Percentiles rank a stretch among this genome's conserved stretches.
Conservation (phyloP, 2,888 invertebrate species). For the Microctonus aethiopoides region DNA sequence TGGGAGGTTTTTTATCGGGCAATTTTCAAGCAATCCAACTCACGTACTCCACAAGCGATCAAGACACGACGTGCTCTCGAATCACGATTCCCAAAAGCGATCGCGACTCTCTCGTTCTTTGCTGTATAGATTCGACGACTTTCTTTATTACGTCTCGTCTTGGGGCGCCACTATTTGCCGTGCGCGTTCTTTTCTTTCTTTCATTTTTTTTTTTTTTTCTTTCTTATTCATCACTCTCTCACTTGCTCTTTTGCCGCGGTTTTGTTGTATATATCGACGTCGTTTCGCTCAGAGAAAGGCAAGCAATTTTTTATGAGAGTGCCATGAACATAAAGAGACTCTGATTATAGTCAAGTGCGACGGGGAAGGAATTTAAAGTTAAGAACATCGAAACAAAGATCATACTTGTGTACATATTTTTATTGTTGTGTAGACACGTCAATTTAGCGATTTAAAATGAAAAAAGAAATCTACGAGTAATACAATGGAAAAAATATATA, state of each 20-base stretch:
- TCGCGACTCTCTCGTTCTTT: constrained; percentile 37
- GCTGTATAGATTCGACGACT: constrained; percentile 38
- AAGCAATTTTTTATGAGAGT: constrained; percentile 27
- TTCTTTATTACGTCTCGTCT: constrained; percentile 43
- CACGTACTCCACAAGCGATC: constrained; percentile 32
- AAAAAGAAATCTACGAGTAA: background rate
- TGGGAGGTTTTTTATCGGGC: constrained; percentile 5
- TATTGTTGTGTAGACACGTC: constrained; percentile 14
- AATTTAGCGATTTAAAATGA: background rate
- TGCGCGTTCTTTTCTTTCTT: constrained; percentile 21
- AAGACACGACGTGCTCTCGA: constrained; percentile 33
- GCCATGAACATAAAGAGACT: constrained; percentile 18
- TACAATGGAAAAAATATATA: no score
- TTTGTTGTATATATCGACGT: background rate
- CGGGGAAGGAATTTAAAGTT: background rate
- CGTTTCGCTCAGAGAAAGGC: constrained; percentile 23
- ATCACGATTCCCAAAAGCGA: constrained; percentile 33
- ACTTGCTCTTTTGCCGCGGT: background rate
- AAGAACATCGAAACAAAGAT: constrained; percentile 3
- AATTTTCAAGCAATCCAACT: constrained; percentile 30
- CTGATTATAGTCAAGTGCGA: background rate
- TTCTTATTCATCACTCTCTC: constrained; percentile 20
- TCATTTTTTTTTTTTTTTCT: constrained; percentile 10
- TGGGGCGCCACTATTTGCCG: constrained; percentile 23
- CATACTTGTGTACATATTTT: background rate